These are phyloP conservation scores for Yponomeuta malinellus DNA, from an alignment of 2,888 invertebrate species.

Conservation along the genomic window DNA sequence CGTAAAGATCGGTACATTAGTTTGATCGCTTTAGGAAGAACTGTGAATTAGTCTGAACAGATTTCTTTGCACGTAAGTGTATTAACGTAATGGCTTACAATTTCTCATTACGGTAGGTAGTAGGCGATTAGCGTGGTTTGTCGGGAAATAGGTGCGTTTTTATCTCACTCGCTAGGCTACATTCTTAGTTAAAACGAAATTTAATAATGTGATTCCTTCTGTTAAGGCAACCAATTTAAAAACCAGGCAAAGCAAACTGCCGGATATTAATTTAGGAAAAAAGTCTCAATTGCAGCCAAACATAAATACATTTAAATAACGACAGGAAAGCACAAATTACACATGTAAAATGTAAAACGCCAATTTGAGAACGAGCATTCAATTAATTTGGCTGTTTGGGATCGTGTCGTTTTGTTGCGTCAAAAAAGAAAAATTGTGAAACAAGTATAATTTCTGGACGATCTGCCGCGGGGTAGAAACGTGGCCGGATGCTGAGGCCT, in stretches of 20 bases:
- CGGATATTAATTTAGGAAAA: not conserved
- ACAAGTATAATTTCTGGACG: not conserved
- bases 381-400: constrained; percentile 4
- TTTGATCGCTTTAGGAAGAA: constrained; percentile 3
- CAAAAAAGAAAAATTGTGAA: constrained; percentile 7
- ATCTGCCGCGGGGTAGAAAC: not conserved
- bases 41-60: not conserved
- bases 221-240: not conserved
- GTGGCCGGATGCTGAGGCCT: constrained; percentile 36
- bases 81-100: not conserved
- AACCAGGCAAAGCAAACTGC: not conserved
- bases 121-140: not conserved
- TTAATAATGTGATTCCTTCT: not conserved
- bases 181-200: not conserved
- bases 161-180: not conserved
- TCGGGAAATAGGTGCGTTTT: not conserved
- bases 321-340: constrained; percentile 12
- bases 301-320: constrained; percentile 12
- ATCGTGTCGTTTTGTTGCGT: not conserved
- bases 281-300: not conserved
- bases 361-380: constrained; percentile 13
- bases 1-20: not conserved
- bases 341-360: not conserved
- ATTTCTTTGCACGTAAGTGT: not conserved
- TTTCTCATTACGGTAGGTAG: not conserved